Conservation (phyloP, 1,140 invertebrate genomes). For the Plodia interpunctella region DNA sequence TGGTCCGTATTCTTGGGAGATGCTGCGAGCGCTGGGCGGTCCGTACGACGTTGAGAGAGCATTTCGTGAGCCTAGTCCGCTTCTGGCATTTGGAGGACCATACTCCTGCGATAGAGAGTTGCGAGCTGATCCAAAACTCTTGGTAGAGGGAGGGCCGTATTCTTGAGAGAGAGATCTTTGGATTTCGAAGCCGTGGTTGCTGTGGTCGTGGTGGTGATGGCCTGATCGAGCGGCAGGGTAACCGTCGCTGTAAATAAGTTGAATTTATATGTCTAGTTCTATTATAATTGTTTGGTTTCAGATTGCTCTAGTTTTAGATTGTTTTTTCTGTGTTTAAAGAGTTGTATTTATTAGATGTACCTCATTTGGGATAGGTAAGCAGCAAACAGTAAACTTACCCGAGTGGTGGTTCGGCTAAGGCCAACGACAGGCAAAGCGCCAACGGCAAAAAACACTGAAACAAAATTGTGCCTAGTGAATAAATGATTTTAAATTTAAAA, state of each 20-base stretch:
- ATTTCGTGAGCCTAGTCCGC: constrained; percentile 14
- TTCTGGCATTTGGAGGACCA: constrained; percentile 25
- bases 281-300: no score
- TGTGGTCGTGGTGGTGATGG: constrained; percentile 25
- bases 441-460: constrained; percentile 32
- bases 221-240: constrained; percentile 38
- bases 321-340: no score
- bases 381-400: constrained; percentile 45
- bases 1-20: constrained; percentile 21
- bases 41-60: constrained; percentile 42
- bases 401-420: constrained; percentile 54
- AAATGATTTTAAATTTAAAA: no score
- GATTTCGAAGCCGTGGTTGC: constrained; percentile 25
- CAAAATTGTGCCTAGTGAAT: neutral
- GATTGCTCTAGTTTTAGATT: no score
- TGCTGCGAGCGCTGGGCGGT: constrained; percentile 30
- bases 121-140: constrained; percentile 19
- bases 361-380: neutral
- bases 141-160: constrained; percentile 26
- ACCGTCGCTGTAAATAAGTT: constrained; percentile 40
- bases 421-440: constrained; percentile 33
- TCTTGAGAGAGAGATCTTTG: constrained; percentile 43
- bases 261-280: no score
- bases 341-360: neutral
- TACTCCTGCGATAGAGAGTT: constrained; percentile 29